phyloP scores from a whole-genome alignment of 1,140 invertebrate species.

The Arctopsyche grandis region DNA sequence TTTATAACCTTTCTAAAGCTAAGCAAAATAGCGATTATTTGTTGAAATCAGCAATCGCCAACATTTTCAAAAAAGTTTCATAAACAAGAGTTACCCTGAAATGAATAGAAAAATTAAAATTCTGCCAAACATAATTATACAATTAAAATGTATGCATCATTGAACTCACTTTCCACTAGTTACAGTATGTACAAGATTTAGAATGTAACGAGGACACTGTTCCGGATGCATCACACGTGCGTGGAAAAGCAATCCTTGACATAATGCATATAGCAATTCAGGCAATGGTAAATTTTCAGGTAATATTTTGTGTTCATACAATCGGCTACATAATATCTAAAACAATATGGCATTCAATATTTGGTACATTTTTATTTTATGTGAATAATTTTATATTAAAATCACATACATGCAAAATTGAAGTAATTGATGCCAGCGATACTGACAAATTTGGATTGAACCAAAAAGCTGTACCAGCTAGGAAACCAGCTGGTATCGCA shows the following conservation, averaged over 20 bases:
- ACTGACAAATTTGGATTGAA: constrained; percentile 60
- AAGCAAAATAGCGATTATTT: not conserved
- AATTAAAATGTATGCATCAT: not conserved
- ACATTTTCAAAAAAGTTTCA: constrained; percentile 42
- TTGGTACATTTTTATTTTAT: not conserved
- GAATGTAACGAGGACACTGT: constrained; percentile 61
- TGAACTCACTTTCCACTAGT: constrained; percentile 61
- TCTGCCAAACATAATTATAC: too few relatives aligned
- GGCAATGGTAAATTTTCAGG: constrained; percentile 60
- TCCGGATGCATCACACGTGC: constrained; percentile 61
- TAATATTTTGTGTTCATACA: constrained; percentile 64
- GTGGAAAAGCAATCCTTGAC: constrained; percentile 62
- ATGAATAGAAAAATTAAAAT: not conserved
- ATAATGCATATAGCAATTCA: constrained; percentile 61
- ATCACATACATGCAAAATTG: constrained; percentile 51
- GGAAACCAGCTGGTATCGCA: constrained; percentile 63
- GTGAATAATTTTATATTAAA: not conserved
- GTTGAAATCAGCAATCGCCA: constrained; percentile 37
- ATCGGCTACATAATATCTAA: constrained; percentile 62
- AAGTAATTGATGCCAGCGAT: constrained; percentile 49
- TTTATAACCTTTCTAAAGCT: constrained; percentile 28
- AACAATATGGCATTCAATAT: not conserved
- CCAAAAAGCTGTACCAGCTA: constrained; percentile 62
- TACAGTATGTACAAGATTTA: constrained; percentile 61
- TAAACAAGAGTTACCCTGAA: constrained; percentile 48